Evolutionary conservation across 2,797 vertebrate genomes (phyloP).

Genomic region (Sciurus carolinensis): DNA sequence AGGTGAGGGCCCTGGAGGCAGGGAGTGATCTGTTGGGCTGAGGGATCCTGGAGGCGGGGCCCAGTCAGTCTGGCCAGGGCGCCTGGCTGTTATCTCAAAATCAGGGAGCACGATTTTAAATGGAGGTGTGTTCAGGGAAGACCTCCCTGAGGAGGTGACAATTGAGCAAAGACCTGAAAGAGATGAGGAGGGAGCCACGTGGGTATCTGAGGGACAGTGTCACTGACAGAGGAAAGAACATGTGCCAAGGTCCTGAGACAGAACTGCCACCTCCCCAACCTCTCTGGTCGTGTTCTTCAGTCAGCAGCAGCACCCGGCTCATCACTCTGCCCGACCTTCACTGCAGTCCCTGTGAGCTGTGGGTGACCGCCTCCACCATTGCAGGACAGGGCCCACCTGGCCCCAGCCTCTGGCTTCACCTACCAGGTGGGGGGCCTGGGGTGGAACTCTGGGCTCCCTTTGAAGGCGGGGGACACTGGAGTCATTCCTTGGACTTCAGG

Average conservation of each 20-base stretch:
- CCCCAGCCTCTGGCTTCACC: constrained; percentile 72
- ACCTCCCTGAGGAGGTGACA: not conserved
- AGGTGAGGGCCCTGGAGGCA: no score
- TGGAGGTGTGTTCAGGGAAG: not conserved
- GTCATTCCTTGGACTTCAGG: not conserved
- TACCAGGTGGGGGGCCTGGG: constrained; percentile 76
- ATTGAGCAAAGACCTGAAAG: not conserved
- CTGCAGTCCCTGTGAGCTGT: constrained; percentile 77
- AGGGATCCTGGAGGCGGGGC: no score
- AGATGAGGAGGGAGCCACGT: accelerated
- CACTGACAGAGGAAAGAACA: not conserved
- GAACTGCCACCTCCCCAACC: not conserved
- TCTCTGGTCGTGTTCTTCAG: constrained; percentile 68
- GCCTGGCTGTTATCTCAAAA: no score
- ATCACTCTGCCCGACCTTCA: constrained; percentile 72
- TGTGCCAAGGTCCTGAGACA: not conserved
- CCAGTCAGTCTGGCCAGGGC: no score
- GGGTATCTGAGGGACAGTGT: not conserved
- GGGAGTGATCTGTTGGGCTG: no score
- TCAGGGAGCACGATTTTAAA: not conserved
- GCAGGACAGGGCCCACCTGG: constrained; percentile 82
- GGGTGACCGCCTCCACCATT: constrained; percentile 81
- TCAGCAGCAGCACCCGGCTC: constrained; percentile 69
- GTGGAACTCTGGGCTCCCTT: no score
- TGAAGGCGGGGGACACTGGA: not conserved